A percentile compares a stretch with the other conserved stretches of the same genome.
phyloP scores from a whole-genome alignment of 2,797 vertebrate species.

The Syngnathus acus region DNA sequence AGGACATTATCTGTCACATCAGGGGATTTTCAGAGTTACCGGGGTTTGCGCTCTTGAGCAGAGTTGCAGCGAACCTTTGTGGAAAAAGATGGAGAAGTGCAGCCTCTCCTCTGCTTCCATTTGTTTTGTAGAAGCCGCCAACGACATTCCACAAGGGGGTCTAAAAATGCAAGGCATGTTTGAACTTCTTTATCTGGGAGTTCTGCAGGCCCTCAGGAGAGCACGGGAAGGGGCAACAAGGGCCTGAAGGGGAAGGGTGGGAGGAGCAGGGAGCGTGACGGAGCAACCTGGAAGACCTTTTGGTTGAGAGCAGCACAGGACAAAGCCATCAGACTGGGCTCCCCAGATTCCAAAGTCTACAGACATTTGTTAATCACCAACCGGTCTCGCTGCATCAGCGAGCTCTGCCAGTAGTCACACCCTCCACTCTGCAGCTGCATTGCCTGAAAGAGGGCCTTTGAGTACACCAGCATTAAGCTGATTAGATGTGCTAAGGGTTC shows the following conservation, averaged over 20 bases:
- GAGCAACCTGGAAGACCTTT: conserved; percentile 78
- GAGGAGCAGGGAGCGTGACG: conserved; percentile 47
- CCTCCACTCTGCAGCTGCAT: conserved; percentile 87
- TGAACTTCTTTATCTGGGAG: conserved; percentile 68
- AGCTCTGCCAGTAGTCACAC: conserved; percentile 89
- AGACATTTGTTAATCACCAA: conserved; percentile 99
- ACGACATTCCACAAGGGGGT: conserved; percentile 58
- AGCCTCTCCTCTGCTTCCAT: conserved; percentile 14
- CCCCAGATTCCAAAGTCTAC: conserved; percentile 98
- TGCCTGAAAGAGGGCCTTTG: conserved; percentile 87
- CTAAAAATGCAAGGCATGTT: conserved; percentile 73
- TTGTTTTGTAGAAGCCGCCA: conserved; percentile 48
- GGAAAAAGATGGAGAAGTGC: conserved; percentile 28
- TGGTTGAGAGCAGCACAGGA: conserved; percentile 71
- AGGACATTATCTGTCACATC: conserved; percentile 53
- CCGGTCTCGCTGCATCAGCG: conserved; percentile 87
- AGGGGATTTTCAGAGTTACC: conserved; percentile 42
- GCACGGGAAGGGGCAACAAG: conserved; percentile 31
- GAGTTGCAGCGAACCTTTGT: conserved; percentile 19
- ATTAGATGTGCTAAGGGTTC: conserved; percentile 73
- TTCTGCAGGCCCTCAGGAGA: conserved; percentile 52
- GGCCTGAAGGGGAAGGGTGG: conserved; percentile 26
- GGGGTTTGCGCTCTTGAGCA: conserved; percentile 19
- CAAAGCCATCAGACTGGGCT: conserved; percentile 81
- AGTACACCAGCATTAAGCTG: conserved; percentile 77